These are phyloP conservation scores for Hoplostethus mediterraneus DNA, from an alignment of 2,797 vertebrate genomes.

Conservation along the genomic window DNA sequence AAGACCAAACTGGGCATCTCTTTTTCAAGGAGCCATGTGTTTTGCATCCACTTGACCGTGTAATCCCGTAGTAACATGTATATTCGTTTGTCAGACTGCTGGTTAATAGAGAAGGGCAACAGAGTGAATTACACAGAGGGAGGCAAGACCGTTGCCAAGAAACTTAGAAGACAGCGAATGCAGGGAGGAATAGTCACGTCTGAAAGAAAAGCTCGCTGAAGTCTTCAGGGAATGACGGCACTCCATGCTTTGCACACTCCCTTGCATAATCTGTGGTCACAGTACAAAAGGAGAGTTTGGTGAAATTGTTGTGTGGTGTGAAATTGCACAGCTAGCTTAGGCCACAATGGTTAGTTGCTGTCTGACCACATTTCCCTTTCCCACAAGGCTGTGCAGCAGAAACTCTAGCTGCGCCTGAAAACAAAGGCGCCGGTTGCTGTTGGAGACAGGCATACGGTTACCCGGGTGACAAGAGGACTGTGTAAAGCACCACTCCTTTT, in stretches of 20 bases:
- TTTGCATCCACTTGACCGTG: conserved; percentile 3
- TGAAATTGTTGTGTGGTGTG: conserved; percentile 6
- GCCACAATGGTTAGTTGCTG: conserved; percentile 32
- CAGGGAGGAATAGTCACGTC: not conserved
- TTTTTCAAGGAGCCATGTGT: not conserved
- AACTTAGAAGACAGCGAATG: conserved; percentile 26
- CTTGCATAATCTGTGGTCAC: not conserved
- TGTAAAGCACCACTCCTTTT: conserved; percentile 46
- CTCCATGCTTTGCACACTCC: not conserved
- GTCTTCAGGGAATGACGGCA: not conserved
- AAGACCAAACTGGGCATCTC: not conserved
- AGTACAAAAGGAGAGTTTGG: conserved; percentile 9
- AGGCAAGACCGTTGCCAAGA: conserved; percentile 33
- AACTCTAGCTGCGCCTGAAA: conserved; percentile 80
- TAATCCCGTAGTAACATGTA: conserved; percentile 6
- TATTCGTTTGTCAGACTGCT: conserved; percentile 19
- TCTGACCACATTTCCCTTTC: conserved; percentile 51
- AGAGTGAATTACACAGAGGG: conserved; percentile 14
- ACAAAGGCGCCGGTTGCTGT: conserved; percentile 79
- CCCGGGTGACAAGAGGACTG: conserved; percentile 55
- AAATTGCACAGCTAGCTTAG: conserved; percentile 24
- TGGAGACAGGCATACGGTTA: conserved; percentile 70
- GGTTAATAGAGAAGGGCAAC: conserved; percentile 9
- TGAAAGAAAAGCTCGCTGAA: not conserved
- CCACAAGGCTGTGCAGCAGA: conserved; percentile 65